phyloP scores from a whole-genome alignment of 2,797 vertebrate genomes.

The Distichodus sexfasciatus region DNA sequence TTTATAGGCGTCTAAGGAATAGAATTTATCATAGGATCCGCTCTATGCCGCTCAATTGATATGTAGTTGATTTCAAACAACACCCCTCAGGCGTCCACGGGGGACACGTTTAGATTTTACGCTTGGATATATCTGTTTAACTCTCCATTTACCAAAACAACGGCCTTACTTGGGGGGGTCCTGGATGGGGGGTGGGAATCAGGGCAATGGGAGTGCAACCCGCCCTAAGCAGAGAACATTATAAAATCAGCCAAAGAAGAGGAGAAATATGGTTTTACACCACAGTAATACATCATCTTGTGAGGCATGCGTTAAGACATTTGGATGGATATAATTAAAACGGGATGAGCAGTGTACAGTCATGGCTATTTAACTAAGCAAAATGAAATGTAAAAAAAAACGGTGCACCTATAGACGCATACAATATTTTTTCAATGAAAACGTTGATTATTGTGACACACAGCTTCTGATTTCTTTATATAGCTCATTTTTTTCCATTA shows the following conservation, averaged over 20 bases:
- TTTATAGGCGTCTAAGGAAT: slow-evolving; percentile 89
- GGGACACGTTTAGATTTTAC: slow-evolving; percentile 99
- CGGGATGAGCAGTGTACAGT: slow-evolving; percentile 38
- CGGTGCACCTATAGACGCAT: too few relatives aligned
- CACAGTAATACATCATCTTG: slow-evolving; percentile 27
- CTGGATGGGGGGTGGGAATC: background rate
- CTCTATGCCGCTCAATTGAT: slow-evolving; percentile 90
- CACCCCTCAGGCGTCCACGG: slow-evolving; percentile 86
- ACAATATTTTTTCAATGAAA: too few relatives aligned
- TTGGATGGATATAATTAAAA: slow-evolving; percentile 47
- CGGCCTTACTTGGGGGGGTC: slow-evolving; percentile 74
- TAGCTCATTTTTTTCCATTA: too few relatives aligned
- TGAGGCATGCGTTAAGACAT: slow-evolving; percentile 43
- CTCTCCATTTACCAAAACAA: slow-evolving; percentile 96
- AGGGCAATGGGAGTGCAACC: slow-evolving; percentile 26
- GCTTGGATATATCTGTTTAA: slow-evolving; percentile 99
- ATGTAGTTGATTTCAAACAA: slow-evolving; percentile 98
- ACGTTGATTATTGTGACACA: too few relatives aligned
- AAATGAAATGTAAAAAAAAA: too few relatives aligned
- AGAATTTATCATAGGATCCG: slow-evolving; percentile 90
- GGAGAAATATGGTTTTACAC: slow-evolving; percentile 49
- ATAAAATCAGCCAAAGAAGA: slow-evolving; percentile 66
- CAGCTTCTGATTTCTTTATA: too few relatives aligned
- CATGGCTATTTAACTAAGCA: slow-evolving; percentile 40
- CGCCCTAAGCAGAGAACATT: slow-evolving; percentile 53